Conservation (phyloP, 2,888 invertebrate genomes). For the Neoitamus cyanurus region DNA sequence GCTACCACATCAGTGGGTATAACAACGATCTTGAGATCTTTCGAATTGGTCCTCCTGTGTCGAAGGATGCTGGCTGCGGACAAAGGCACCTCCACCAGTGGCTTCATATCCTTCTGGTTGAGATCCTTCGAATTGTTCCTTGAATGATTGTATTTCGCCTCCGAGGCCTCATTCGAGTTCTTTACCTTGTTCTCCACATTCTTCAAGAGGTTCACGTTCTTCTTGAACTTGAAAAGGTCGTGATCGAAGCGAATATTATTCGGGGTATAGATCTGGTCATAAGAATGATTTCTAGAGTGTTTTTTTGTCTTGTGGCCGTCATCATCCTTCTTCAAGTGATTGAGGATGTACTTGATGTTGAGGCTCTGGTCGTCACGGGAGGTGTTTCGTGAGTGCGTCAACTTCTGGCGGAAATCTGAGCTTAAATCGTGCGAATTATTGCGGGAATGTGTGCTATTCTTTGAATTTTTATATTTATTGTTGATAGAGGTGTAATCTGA, state of each 20-base stretch:
- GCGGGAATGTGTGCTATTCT: conserved; percentile 65
- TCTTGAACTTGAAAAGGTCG: conserved; percentile 61
- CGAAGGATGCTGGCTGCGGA: conserved; percentile 66
- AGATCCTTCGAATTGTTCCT: conserved; percentile 68
- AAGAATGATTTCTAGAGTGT: conserved; percentile 66
- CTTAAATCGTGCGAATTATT: conserved; percentile 67
- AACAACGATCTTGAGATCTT: conserved; percentile 65
- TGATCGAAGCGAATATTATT: conserved; percentile 66
- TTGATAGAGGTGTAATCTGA: conserved; percentile 47
- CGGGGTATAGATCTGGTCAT: conserved; percentile 66
- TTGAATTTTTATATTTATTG: conserved; percentile 59
- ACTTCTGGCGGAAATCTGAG: conserved; percentile 59
- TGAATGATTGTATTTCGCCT: conserved; percentile 65
- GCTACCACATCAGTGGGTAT: conserved; percentile 3
- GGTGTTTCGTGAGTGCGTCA: conserved; percentile 61
- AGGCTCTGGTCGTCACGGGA: conserved; percentile 61
- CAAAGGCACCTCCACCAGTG: conserved; percentile 51
- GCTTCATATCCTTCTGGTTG: conserved; percentile 38
- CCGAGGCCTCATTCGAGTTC: conserved; percentile 62
- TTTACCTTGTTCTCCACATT: conserved; percentile 63
- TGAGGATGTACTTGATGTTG: conserved; percentile 65
- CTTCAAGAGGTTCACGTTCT: conserved; percentile 64
- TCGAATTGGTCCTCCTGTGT: conserved; percentile 73
- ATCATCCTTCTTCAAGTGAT: conserved; percentile 61
- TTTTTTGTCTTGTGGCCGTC: conserved; percentile 61